Percentiles rank a stretch among this genome's conserved stretches.
Conservation (phyloP, 2,113 vertebrate species). For the Mionectes macconnelli region DNA sequence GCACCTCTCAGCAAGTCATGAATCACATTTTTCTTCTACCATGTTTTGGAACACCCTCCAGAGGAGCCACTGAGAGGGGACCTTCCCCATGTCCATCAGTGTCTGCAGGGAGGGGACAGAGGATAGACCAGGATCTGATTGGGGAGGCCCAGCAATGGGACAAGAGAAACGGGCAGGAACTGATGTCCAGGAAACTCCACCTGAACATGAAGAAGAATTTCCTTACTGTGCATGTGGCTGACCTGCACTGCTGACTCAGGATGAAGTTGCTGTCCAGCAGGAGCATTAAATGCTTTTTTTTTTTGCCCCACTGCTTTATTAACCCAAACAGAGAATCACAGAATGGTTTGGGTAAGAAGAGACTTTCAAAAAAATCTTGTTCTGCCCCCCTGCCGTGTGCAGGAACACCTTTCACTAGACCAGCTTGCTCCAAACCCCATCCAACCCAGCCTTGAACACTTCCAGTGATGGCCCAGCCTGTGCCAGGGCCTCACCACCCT, state of each 20-base stretch:
- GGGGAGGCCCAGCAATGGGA: fast-evolving
- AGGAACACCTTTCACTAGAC: background rate
- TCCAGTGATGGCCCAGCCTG: background rate
- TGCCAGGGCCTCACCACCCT: background rate
- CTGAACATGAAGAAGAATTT: background rate
- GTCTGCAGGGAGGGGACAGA: background rate
- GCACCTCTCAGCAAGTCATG: background rate
- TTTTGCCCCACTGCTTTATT: background rate
- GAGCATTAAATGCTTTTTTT: background rate
- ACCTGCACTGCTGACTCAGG: background rate
- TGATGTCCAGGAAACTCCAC: background rate
- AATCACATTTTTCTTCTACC: background rate
- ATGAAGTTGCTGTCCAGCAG: background rate
- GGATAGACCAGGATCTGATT: background rate
- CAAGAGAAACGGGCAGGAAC: background rate
- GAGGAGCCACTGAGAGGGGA: background rate
- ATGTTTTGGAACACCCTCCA: background rate
- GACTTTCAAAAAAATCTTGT: background rate
- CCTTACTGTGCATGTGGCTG: background rate
- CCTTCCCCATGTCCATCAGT: background rate
- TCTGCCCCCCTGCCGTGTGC: background rate
- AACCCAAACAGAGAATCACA: background rate
- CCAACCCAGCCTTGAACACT: background rate
- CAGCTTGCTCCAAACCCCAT: background rate
- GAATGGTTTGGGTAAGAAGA: background rate